Conservation (phyloP, 2,888 invertebrate genomes). For the Pyrochroa serraticornis region DNA sequence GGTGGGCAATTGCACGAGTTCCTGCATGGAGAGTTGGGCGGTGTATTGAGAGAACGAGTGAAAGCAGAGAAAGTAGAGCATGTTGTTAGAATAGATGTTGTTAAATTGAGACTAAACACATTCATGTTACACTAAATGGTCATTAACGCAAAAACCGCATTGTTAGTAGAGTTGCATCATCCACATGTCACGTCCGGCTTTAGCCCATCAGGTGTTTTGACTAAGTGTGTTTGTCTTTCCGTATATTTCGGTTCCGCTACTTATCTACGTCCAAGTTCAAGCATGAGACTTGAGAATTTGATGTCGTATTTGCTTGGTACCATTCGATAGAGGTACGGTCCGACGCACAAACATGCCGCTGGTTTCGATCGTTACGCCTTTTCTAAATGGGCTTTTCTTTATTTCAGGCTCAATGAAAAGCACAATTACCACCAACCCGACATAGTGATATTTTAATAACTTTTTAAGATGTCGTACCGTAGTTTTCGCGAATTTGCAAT, state of each 20-base stretch:
- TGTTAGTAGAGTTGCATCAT: background rate
- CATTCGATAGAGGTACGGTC: slow-evolving; percentile 6
- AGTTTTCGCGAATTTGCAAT: slow-evolving; percentile 52
- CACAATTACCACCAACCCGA: slow-evolving; percentile 53
- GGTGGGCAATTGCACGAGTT: too few relatives aligned
- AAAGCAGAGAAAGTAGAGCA: too few relatives aligned
- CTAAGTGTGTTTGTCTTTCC: slow-evolving; percentile 16
- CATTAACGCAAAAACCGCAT: too few relatives aligned
- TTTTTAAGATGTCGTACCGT: slow-evolving; percentile 50
- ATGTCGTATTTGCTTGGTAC: slow-evolving; percentile 24
- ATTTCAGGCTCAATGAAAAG: slow-evolving; percentile 60
- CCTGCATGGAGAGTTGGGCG: too few relatives aligned
- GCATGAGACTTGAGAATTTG: slow-evolving; percentile 24
- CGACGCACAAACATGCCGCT: too few relatives aligned
- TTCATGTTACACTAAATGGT: too few relatives aligned
- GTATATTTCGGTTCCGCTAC: slow-evolving; percentile 12
- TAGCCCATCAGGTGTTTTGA: slow-evolving; percentile 20
- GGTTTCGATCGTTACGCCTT: slow-evolving; percentile 7
- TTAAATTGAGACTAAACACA: too few relatives aligned
- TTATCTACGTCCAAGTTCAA: slow-evolving; percentile 7
- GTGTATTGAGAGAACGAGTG: too few relatives aligned
- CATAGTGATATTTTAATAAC: slow-evolving; percentile 55
- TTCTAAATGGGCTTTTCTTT: slow-evolving; percentile 51
- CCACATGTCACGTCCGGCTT: slow-evolving; percentile 19
- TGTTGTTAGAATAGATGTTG: too few relatives aligned